These are phyloP conservation scores for Acomys russatus DNA, from an alignment of 2,797 vertebrate species.

Conservation along the genomic window DNA sequence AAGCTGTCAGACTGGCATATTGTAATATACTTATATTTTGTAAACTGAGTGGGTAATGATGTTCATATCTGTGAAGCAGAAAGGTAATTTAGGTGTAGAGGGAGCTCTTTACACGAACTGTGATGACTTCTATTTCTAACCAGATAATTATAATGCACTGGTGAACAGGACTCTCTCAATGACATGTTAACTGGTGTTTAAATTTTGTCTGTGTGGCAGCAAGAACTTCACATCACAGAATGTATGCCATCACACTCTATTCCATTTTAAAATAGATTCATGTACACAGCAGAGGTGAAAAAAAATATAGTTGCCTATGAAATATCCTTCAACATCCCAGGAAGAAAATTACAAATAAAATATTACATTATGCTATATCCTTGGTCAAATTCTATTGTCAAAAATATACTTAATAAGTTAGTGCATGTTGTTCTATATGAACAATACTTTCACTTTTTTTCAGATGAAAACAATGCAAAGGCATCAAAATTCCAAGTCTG, in stretches of 20 bases:
- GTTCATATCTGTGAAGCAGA: background rate
- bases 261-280: background rate
- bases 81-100: background rate
- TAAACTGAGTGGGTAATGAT: background rate
- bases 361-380: background rate
- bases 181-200: background rate
- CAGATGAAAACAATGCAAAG: background rate
- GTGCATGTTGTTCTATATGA: background rate
- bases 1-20: background rate
- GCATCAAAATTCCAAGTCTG: background rate
- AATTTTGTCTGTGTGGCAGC: accelerated
- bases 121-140: background rate
- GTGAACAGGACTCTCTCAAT: background rate
- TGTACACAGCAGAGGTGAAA: background rate
- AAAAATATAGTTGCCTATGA: background rate
- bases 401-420: background rate
- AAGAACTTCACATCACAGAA: background rate
- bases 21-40: background rate
- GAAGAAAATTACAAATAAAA: background rate
- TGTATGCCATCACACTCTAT: background rate
- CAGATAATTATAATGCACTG: background rate
- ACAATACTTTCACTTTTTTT: background rate
- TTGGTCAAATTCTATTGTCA: slow-evolving; percentile 7
- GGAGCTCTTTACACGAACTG: background rate
- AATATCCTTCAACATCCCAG: slow-evolving; percentile 3